Evolutionary conservation across 2,888 invertebrate species (phyloP).

Genomic region (Mesodorylaimus sp.): DNA sequence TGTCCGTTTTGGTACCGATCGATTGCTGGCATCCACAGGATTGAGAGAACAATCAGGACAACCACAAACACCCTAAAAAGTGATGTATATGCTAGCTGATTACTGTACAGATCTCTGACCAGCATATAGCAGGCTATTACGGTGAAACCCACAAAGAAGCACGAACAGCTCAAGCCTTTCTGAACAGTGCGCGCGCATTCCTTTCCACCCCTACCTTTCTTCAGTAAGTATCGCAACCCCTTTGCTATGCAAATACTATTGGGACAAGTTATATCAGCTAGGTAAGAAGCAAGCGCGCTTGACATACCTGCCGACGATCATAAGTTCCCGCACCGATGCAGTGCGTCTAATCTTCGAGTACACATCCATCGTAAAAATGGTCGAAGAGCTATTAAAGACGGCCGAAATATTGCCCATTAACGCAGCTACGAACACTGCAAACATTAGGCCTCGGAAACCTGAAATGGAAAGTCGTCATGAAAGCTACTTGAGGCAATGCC

Average conservation of each 20-base stretch:
- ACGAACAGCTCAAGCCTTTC: too few relatives aligned
- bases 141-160: neutral
- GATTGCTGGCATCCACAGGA: slow-evolving; percentile 1
- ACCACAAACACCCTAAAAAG: neutral
- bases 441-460: slow-evolving; percentile 32
- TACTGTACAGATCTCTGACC: neutral
- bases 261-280: neutral
- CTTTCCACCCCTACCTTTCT: too few relatives aligned
- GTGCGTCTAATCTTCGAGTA: slow-evolving; percentile 32
- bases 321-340: slow-evolving; percentile 31
- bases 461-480: slow-evolving; percentile 20
- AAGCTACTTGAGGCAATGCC: neutral
- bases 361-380: slow-evolving; percentile 41
- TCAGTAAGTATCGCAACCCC: too few relatives aligned
- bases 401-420: slow-evolving; percentile 41
- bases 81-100: neutral
- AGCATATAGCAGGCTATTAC: neutral
- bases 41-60: neutral
- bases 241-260: too few relatives aligned
- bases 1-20: neutral
- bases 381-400: slow-evolving; percentile 40
- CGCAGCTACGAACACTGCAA: slow-evolving; percentile 41
- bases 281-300: neutral
- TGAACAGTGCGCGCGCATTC: too few relatives aligned
- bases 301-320: slow-evolving; percentile 36